Evolutionary conservation across 2,113 vertebrate species (phyloP), one percentile per base, ranked within the genome.

Genomic region (Plestiodon gilberti): DNA sequence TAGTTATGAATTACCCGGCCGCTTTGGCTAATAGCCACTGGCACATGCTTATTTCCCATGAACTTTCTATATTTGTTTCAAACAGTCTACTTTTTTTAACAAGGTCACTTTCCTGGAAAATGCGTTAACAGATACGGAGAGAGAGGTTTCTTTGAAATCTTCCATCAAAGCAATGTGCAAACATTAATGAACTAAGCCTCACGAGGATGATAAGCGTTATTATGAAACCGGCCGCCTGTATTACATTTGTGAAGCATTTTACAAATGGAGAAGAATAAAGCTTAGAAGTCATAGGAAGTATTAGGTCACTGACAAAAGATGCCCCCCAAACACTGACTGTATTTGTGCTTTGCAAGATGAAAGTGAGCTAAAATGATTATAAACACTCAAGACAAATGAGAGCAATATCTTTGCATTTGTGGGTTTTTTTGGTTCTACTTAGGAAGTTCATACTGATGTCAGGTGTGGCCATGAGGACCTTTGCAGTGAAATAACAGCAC

Each of bases 111-210:
- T 84, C 40, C n/a, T 52, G 20, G 73, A 3, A 84, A 84, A 65
- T 77, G 30, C 65, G 75, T 84, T 65, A 76, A 65, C 18, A 77
- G 61, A 84, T 64, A 75, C 9, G 25, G 57, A 25, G 55, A 43
- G 6, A 83, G 70, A 83, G 25, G 5, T 52, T 84, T 35, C 83
- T 84, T 84, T 84, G 82, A 84, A 84, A 76, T 77, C 82, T 84
- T 67, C 73, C 73, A 77, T 84, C 83, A 84, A 84, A 84, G 83
- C 9, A 43, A 43, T 75, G 57, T 67, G n/a, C 40, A 84, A 52
- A 77, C 22, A 43, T 65, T 77, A 84, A 84, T 18, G 61, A 77
- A 55, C 40, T 65, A 52, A 77, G 23, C 33, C 69, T 83, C 81
- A 73, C 73, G 81, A 65, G 61, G 43, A 52, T 84, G 83, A 65